A percentile compares a stretch with the other conserved stretches of the same genome.
phyloP scores from a whole-genome alignment of 2,888 invertebrate genomes.

The Thumatha senex region DNA sequence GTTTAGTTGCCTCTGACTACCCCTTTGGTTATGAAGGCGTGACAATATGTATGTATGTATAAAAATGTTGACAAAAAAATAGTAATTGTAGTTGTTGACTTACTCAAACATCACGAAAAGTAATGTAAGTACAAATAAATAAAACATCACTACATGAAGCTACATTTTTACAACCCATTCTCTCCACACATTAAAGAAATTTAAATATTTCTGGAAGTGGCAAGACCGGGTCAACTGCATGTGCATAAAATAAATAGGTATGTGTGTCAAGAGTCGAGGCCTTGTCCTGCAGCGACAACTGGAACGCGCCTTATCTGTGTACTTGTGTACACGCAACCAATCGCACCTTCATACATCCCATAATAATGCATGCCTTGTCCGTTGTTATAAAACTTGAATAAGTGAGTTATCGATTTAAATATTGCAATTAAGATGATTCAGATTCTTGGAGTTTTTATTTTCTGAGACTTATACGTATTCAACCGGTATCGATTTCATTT shows the following conservation, averaged over 20 bases:
- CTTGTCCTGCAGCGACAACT: slow-evolving; percentile 45
- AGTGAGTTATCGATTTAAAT: slow-evolving; percentile 45
- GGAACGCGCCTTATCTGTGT: slow-evolving; percentile 50
- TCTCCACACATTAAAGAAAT: too few species aligned
- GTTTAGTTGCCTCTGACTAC: too few species aligned
- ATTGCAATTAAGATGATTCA: slow-evolving; percentile 32
- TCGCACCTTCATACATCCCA: slow-evolving; percentile 43
- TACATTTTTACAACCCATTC: too few species aligned
- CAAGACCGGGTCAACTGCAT: slow-evolving; percentile 29
- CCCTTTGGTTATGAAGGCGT: too few species aligned
- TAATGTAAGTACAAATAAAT: too few species aligned
- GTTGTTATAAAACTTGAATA: slow-evolving; percentile 31
- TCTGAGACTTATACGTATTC: background rate
- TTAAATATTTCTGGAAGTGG: slow-evolving; percentile 14
- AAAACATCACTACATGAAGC: too few species aligned
- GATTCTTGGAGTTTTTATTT: slow-evolving; percentile 1
- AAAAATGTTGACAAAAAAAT: too few species aligned
- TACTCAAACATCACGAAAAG: too few species aligned
- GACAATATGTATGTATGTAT: too few species aligned
- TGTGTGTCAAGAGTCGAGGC: slow-evolving; percentile 46
- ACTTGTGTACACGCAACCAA: slow-evolving; percentile 48
- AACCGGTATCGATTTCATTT: background rate
- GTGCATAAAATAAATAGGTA: slow-evolving; percentile 7
- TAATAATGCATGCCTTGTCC: slow-evolving; percentile 19
- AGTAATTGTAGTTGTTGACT: too few species aligned